Percentiles rank a stretch among this genome's conserved stretches.
Evolutionary conservation across 2,797 vertebrate genomes (phyloP).

Genomic region (Limosa lapponica): DNA sequence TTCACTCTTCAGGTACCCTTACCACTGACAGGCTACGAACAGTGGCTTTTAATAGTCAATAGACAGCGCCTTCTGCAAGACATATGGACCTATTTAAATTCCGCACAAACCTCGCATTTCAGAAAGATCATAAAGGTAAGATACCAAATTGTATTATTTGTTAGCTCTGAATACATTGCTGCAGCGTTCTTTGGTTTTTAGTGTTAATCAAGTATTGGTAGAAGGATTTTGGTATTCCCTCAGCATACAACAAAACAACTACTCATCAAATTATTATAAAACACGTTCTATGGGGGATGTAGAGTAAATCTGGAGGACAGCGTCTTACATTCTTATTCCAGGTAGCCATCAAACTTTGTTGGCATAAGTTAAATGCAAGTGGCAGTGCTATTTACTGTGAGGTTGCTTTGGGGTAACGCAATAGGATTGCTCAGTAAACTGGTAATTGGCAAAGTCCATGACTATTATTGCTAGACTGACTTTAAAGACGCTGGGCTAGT

Average conservation of each 20-base stretch:
- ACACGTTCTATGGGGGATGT: not conserved
- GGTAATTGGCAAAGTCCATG: not conserved
- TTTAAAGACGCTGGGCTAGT: not conserved
- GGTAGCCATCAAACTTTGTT: not conserved
- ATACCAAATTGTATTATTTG: not conserved
- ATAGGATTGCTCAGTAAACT: not conserved
- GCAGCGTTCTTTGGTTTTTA: not conserved
- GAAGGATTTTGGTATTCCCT: not conserved
- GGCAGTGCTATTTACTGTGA: not conserved
- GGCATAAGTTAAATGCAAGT: not conserved
- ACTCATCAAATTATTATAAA: not conserved
- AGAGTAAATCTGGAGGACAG: not conserved
- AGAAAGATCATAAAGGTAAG: not conserved
- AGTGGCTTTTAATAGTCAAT: rapidly evolving
- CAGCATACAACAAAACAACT: not conserved
- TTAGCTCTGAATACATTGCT: not conserved
- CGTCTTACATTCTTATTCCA: not conserved
- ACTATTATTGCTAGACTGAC: not conserved
- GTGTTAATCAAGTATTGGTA: not conserved
- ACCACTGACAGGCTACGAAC: rapidly evolving
- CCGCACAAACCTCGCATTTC: not conserved
- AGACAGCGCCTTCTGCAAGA: slow-evolving; percentile 48
- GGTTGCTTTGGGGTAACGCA: not conserved
- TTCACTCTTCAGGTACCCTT: rapidly evolving
- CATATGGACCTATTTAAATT: slow-evolving; percentile 11